These are phyloP conservation scores for Agapostemon virescens DNA, from an alignment of 2,888 invertebrate genomes.

Conservation along the genomic window DNA sequence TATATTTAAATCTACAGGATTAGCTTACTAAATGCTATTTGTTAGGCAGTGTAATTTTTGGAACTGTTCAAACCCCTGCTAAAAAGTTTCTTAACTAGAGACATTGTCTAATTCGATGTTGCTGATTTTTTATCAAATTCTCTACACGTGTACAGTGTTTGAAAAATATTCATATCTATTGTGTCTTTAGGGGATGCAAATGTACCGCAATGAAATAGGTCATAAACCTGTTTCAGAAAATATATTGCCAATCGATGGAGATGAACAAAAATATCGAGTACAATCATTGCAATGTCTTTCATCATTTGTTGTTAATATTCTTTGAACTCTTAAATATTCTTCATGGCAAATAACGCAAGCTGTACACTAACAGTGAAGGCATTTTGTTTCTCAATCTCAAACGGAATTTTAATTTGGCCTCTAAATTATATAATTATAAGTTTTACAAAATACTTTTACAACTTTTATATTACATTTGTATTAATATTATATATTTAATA, in stretches of 20 bases:
- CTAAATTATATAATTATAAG: no score
- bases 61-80: conserved; percentile 5
- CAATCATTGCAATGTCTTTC: no score
- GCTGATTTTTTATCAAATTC: not conserved
- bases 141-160: not conserved
- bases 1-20: not conserved
- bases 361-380: no score
- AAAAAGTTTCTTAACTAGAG: not conserved
- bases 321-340: no score
- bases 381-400: no score
- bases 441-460: no score
- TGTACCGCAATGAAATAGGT: not conserved
- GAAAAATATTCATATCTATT: not conserved
- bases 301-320: no score
- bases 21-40: not conserved
- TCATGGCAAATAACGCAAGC: no score
- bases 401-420: no score
- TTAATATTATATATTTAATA: no score
- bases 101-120: not conserved
- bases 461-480: no score
- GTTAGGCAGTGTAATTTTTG: conserved; percentile 1
- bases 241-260: not conserved
- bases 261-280: no score
- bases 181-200: not conserved
- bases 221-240: not conserved